These are phyloP conservation scores for Cosmopolites sordidus DNA, from an alignment of 2,888 invertebrate species.

Conservation along the genomic window DNA sequence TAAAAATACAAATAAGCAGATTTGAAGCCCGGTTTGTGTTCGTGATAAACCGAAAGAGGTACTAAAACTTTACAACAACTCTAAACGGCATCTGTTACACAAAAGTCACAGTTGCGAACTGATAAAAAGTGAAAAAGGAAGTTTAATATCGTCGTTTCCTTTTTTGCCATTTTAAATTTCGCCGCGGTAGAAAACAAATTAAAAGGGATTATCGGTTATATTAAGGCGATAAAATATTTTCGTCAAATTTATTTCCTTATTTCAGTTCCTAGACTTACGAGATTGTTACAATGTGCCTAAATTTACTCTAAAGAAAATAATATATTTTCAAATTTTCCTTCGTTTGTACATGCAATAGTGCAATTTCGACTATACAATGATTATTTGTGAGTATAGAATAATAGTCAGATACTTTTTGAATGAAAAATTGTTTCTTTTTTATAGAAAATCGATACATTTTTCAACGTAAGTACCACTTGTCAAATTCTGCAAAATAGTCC, in stretches of 20 bases:
- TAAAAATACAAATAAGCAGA: constrained; percentile 6
- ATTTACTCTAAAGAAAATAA: too few relatives aligned
- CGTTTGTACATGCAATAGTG: too few relatives aligned
- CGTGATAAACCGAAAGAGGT: constrained; percentile 11
- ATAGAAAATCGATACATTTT: too few relatives aligned
- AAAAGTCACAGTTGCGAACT: constrained; percentile 8
- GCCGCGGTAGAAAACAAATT: constrained; percentile 1
- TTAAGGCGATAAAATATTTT: neutral
- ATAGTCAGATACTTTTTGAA: too few relatives aligned
- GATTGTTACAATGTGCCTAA: neutral
- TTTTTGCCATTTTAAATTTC: neutral
- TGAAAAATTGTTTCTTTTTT: too few relatives aligned
- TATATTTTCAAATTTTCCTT: too few relatives aligned
- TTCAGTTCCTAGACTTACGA: neutral
- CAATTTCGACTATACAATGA: too few relatives aligned
- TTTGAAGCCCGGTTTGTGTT: constrained; percentile 8
- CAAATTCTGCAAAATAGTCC: too few relatives aligned
- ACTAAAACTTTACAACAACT: constrained; percentile 13
- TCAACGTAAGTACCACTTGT: too few relatives aligned
- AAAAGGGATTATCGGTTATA: neutral
- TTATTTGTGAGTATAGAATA: too few relatives aligned
- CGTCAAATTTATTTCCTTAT: neutral
- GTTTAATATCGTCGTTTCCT: constrained; percentile 4
- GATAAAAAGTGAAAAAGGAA: constrained; percentile 8
- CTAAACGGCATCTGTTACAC: constrained; percentile 10